Base-by-base conservation (phyloP, 2,797 vertebrate genomes). In the Borostomias antarcticus region DNA sequence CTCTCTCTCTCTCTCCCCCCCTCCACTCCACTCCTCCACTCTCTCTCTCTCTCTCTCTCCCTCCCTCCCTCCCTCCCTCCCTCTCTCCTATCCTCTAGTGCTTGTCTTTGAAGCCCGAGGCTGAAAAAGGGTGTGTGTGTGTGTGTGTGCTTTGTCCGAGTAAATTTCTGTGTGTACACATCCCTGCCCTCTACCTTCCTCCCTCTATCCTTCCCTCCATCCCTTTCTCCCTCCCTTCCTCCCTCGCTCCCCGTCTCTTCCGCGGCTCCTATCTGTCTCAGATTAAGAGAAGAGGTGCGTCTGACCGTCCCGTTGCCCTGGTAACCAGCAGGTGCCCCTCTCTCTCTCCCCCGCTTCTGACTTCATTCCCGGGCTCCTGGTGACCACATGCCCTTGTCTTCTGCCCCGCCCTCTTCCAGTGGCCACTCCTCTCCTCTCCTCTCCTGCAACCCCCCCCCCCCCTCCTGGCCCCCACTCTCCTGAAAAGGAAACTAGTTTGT, bases 91-190 rank as follows among this genome's bases (percentile, higher is more conserved):
- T 43, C 40, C 40, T 43, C 40, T 17, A 43, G 2, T n/a, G n/a
- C n/a, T 43, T 43, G 40, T 43, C 40, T 43, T 43, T 43, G 17
- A 40, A 3, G 37, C 37, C 4, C 37, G 11, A 43, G 40, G n/a
- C 40, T 15, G 40, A 1, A 6, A 17, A 17, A 5, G 15, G 15
- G 40, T n/a, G n/a, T n/a, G n/a, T n/a, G n/a, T n/a, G n/a, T n/a
- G n/a, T n/a, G 62, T 66, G 64, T 77, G 72, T 51, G 72, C 51
- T 69, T 15, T n/a, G n/a, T n/a, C n/a, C n/a, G n/a, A n/a, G n/a
- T n/a, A n/a, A n/a, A n/a, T n/a, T 43, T 82, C 79, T 79, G 77
- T 74, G 67, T 8, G 53, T 63, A 76, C 72, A 72, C 60, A 50
- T 48, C 43, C 35, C 33, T 58, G 33, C 33, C 32, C 33, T 35